A percentile compares a stretch with the other conserved stretches of the same genome.
phyloP scores from a whole-genome alignment of 1,140 invertebrate genomes.

The Drosophila erecta region DNA sequence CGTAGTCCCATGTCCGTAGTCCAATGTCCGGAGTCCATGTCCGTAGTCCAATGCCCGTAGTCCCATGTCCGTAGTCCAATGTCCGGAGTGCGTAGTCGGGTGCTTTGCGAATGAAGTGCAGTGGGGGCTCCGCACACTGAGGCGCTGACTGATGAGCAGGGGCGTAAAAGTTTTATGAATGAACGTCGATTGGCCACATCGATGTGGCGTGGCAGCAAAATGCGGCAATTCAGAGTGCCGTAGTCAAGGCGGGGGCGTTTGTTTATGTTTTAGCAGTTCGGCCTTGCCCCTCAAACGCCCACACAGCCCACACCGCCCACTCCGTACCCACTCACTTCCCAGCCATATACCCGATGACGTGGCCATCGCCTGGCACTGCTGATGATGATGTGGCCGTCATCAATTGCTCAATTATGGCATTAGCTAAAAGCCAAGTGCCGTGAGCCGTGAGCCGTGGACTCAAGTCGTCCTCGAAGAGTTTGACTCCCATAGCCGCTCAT shows the following conservation, averaged over 20 bases:
- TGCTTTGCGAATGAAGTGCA: neutral
- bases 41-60: neutral
- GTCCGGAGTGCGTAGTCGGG: neutral
- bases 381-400: conserved; percentile 19
- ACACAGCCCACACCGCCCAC: neutral
- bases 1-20: neutral
- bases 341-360: conserved; percentile 14
- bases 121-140: neutral
- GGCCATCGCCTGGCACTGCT: conserved; percentile 7
- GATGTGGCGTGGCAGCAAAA: conserved; percentile 26
- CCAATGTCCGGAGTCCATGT: neutral
- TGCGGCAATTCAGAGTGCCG: conserved; percentile 4
- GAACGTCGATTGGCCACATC: conserved; percentile 59
- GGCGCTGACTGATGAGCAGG: conserved; percentile 23
- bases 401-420: conserved; percentile 57
- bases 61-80: neutral
- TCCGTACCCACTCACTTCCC: neutral
- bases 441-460: conserved; percentile 12
- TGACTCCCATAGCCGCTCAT: neutral
- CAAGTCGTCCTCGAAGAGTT: conserved; percentile 18
- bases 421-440: conserved; percentile 26
- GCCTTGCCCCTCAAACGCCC: conserved; percentile 6
- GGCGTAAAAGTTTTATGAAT: conserved; percentile 72
- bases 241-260: conserved; percentile 62
- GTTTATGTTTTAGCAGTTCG: conserved; percentile 61